Percentiles rank a stretch among this genome's conserved stretches.
Evolutionary conservation across 2,888 invertebrate species (phyloP).

Genomic region (Bibio marci): DNA sequence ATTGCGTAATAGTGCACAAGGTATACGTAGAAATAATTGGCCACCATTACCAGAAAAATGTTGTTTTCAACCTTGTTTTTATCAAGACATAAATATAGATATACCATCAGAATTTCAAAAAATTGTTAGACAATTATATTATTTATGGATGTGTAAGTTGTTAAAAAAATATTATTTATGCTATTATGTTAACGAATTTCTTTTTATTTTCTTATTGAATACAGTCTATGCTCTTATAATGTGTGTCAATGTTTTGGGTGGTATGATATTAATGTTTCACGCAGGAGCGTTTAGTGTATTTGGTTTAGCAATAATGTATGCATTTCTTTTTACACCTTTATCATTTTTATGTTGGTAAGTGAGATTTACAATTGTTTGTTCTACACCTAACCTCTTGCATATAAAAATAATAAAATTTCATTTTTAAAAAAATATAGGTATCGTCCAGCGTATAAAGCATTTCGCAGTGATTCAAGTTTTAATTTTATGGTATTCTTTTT

Average conservation of each 20-base stretch:
- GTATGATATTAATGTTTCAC: constrained; percentile 55
- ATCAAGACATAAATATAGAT: constrained; percentile 97
- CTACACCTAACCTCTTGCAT: not conserved
- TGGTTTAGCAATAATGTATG: constrained; percentile 77
- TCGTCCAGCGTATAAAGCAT: constrained; percentile 97
- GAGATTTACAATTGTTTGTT: not conserved
- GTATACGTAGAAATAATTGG: constrained; percentile 86
- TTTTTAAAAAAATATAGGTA: constrained; percentile 43
- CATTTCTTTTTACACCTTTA: constrained; percentile 83
- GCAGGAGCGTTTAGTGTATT: constrained; percentile 49
- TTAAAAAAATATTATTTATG: not conserved
- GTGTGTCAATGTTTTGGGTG: constrained; percentile 71
- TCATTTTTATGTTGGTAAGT: constrained; percentile 88
- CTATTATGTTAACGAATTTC: not conserved
- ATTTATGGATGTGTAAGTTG: constrained; percentile 91
- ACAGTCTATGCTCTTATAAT: constrained; percentile 79
- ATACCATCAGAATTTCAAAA: constrained; percentile 96
- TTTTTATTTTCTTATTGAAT: constrained; percentile 15
- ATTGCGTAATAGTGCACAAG: constrained; percentile 36
- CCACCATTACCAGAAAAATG: constrained; percentile 89
- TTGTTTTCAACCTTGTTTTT: constrained; percentile 95
- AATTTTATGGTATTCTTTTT: constrained; percentile 99
- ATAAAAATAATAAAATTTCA: not conserved
- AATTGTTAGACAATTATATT: constrained; percentile 85
- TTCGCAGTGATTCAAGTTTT: constrained; percentile 96